Base-by-base conservation (phyloP, 35 echinoderm and acorn worm species). In the Diadema setosum region DNA sequence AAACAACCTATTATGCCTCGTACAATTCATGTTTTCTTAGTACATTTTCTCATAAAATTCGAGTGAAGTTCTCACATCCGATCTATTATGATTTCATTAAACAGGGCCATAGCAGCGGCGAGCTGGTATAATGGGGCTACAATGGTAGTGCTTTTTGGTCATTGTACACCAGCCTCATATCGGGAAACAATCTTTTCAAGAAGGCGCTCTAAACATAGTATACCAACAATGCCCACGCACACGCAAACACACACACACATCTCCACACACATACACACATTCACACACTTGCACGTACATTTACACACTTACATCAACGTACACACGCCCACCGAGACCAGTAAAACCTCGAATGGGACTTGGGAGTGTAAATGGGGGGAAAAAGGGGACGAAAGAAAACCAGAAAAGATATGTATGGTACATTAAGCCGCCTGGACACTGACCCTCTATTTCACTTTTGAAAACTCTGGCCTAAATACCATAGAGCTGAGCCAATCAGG, bases 71-170 rank as follows among this genome's bases (percentile, higher is more conserved):
- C 73, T 44, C 40, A 78, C 73, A 78, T 78, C 73, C 73, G 73
- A 41, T 36, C n/a, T 78, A 78, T 78, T 78, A 78, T 78, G 35
- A 78, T 78, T 78, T 78, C 73, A 78, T 78, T 78, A 78, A 78
- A 78, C 73, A 78, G 35, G 73, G 44, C 73, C 40, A 35, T 78
- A 35, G 8, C 11, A 78, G 33, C 73, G 73, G 36, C 26, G 73
- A 42, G 29, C 27, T 26, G 20, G 8, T 67, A 32, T 67, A 67
- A 78, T 5, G 6, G 40, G 21, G 9, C 3, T 16, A 17, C 73
- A 78, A 78, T 78, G 40, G n/a, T 7, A 43, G 73, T 41, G 25
- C 39, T 6, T 34, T 34, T 39, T 14, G 17, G 40, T 41, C n/a
- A 78, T 78, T 78, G 73, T 78, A 20, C 73, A 41, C 14, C 73